Base-by-base conservation (phyloP, 2,113 vertebrate genomes). In the Xenus cinereus region DNA sequence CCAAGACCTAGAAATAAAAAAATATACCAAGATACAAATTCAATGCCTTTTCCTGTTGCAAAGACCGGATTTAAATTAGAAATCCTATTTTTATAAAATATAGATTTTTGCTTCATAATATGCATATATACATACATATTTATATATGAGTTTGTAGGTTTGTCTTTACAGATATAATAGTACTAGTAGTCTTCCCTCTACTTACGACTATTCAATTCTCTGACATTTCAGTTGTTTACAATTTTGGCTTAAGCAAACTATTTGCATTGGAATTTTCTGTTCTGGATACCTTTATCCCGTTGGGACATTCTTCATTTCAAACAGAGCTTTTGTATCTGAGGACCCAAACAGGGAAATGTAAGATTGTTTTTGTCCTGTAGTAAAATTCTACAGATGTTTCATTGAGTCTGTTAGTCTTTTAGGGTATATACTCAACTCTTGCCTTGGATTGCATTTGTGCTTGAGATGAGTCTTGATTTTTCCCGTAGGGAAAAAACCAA, bases 1-100 rank as follows among this genome's bases (percentile, higher is more conserved):
- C 98, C 98, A 98, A 39, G 98, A 98, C 74, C 98, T 98, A 95
- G 66, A 73, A 95, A 95, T 75, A 81, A 95, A 94, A n/a, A 89
- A 60, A 64, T 59, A 12, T 73, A 37, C 45, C n/a, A 67, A 91
- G 69, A 85, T n/a, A 88, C 53, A 93, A 93, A 90, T 45, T 77
- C 46, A 93, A 19, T 39, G 6, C 18, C 23, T 71, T 23, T 87
- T 91, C 5, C 20, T 78, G 62, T 87, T 84, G 43, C 46, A 60
- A 78, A 90, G 18, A 43, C 14, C 7, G 73, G 21, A 53, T 10
- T 81, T 76, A 50, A 54, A 84, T 59, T 54, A 90, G 20, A 95
- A 93, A 63, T 51, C 57, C 5, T 66, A 21, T 18, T 90, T 80
- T 78, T 51, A 75, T 78, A 19, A 54, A 46, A 46, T 24, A 75